These are phyloP conservation scores for Ailurus styani DNA, from an alignment of 2,113 vertebrate genomes.

Conservation along the genomic window DNA sequence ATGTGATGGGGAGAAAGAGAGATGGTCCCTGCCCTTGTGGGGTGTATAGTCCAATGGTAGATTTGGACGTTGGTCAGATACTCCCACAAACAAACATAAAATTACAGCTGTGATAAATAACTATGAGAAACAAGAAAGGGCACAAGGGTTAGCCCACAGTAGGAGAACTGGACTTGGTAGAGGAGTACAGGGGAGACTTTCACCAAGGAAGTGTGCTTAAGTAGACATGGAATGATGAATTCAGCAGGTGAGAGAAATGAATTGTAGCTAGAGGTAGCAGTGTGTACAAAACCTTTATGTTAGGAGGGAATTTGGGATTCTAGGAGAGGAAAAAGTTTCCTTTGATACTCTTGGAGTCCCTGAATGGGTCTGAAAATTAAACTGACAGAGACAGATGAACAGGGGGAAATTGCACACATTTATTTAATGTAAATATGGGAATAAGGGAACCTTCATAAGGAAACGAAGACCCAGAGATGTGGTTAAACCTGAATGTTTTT, in stretches of 20 bases:
- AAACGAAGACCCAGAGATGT: not conserved
- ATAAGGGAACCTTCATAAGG: not conserved
- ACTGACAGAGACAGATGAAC: not conserved
- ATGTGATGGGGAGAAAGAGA: not conserved
- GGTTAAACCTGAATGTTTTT: not conserved
- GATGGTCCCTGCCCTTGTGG: not conserved
- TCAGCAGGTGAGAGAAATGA: not conserved
- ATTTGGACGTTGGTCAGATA: not conserved
- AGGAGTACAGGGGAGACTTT: too few species aligned
- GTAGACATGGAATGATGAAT: not conserved
- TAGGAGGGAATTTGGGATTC: not conserved
- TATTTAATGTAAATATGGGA: not conserved
- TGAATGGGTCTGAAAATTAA: not conserved
- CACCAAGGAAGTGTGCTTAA: not conserved
- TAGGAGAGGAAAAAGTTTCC: not conserved
- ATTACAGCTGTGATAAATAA: not conserved
- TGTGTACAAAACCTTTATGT: not conserved
- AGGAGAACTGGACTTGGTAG: not conserved
- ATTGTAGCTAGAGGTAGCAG: not conserved
- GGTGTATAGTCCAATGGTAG: not conserved
- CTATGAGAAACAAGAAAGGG: not conserved
- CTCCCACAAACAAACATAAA: not conserved
- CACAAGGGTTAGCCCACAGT: fast-evolving
- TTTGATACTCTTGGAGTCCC: not conserved
- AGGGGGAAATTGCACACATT: not conserved